Base-by-base conservation (phyloP, 2,888 invertebrate species). In the Pycnomerus fuliginosus region DNA sequence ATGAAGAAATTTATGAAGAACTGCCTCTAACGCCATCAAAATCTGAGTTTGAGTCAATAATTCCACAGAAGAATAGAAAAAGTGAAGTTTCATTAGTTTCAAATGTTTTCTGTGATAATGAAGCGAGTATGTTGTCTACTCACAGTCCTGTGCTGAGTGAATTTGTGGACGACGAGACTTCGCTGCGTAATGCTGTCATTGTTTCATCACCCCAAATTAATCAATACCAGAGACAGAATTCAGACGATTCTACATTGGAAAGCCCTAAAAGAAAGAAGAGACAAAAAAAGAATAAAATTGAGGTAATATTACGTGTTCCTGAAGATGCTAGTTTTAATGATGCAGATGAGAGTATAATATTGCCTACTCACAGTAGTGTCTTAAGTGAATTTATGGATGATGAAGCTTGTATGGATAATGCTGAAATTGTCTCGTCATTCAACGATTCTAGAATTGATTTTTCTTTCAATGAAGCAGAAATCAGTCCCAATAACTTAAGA, bases 21-120 rank as follows among this genome's bases (percentile, higher is more conserved):
- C n/a, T n/a, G n/a, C n/a, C n/a, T 32, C 1, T 32, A 32, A 17
- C 16, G 13, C 32, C 32, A 3, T 32, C 32, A 20, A 32, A 32
- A 8, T 32, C 32, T 10, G 32, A 32, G 20, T 2, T 7, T 20
- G 20, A 7, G 20, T 4, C 20, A 7, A 7, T 20, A n/a, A n/a
- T n/a, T n/a, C n/a, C n/a, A n/a, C 8, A 7, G 7, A 20, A 7
- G 5, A 20, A 20, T 8, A 7, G 20, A 20, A 20, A 20, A 20
- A 7, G 20, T 20, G 20, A 20, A 20, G 4, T 20, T 20, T 20
- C 4, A 7, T 20, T 30, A 15, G 15, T 27, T 27, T 27, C 1
- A 27, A n/a, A n/a, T n/a, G n/a, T n/a, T n/a, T n/a, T n/a, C n/a
- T n/a, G n/a, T n/a, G n/a, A n/a, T n/a, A n/a, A n/a, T n/a, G n/a